Evolutionary conservation across 1,140 invertebrate species (phyloP), one percentile per base, ranked within the genome.

Genomic region (Parasteatoda tepidariorum): DNA sequence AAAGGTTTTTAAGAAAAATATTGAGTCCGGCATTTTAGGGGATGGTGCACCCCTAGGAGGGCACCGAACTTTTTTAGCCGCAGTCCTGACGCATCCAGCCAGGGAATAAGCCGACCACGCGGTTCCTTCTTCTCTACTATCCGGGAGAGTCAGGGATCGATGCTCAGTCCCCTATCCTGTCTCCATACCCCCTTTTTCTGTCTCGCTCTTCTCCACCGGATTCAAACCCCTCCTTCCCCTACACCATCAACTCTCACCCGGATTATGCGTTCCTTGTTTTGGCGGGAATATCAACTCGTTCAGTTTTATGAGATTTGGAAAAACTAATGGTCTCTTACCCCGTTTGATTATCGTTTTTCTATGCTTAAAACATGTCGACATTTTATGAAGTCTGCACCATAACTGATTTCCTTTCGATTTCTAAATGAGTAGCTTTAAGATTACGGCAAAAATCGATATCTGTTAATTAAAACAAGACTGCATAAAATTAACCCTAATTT

Each of bases 1-100:
- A 31, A 30, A 2, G 28, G 24, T 9, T 64, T 15, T 26, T n/a
- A 41, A 38, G 38, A 26, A 28, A 15, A 30, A 15, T 67, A 24
- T 34, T 15, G 22, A 54, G 41, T 28, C 4, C 38, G 26, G 24
- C 5, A 15, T 64, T 33, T 71, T 24, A 57, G 57, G 71, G 33
- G 71, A 24, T 28, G 26, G 62, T 18, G 2, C 22, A 11, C 9
- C 28, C n/a, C n/a, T n/a, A 34, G n/a, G 54, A 31, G 71, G 22
- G 55, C 28, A 28, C 22, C 22, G 28, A 59, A 59, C 57, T n/a
- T 59, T 22, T 59, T 61, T 34, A 15, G 31, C 71, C 61, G 62
- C 61, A 78, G 62, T 78, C 30, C 75, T 67, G 62, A 28, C 61
- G 75, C 75, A 67, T 30, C 33, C 74, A 11, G 31, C 34, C 26